Percentiles rank a stretch among this genome's conserved stretches.
Conservation (phyloP, 2,113 vertebrate species). For the Dasyprocta punctata region DNA sequence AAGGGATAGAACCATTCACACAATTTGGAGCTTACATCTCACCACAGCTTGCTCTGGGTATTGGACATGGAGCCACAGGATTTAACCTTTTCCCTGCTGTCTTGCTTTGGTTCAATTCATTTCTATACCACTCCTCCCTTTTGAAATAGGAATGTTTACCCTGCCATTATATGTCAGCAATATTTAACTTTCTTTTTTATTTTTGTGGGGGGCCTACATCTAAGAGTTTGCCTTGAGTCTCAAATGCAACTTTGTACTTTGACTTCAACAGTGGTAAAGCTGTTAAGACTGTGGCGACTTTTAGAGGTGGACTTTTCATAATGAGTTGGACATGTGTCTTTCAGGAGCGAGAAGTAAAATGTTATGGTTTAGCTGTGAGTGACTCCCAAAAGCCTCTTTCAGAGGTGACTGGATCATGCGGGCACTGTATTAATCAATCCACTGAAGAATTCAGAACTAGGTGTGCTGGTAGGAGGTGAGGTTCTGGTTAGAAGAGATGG, state of each 20-base stretch:
- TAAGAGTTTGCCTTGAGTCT: not conserved
- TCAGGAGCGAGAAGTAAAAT: not conserved
- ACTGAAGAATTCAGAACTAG: not conserved
- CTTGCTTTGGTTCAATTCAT: not conserved
- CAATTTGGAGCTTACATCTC: not conserved
- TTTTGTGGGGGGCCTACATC: not conserved
- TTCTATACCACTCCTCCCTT: not conserved
- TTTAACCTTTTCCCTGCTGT: not conserved
- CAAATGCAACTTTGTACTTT: not conserved
- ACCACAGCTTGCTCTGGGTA: not conserved
- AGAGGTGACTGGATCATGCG: not conserved
- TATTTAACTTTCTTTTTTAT: not conserved
- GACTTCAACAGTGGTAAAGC: not conserved
- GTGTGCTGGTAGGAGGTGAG: not conserved
- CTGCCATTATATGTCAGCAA: not conserved
- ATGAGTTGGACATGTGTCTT: not conserved
- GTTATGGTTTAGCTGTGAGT: not conserved
- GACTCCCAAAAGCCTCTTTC: not conserved
- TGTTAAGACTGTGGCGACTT: not conserved
- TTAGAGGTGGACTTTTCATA: not conserved
- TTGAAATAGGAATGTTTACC: not conserved
- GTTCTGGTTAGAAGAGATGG: not conserved
- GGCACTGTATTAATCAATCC: not conserved
- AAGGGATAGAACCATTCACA: not conserved
- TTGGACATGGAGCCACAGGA: not conserved